Conservation (phyloP, 2,797 vertebrate genomes). For the Neostethus bicornis region DNA sequence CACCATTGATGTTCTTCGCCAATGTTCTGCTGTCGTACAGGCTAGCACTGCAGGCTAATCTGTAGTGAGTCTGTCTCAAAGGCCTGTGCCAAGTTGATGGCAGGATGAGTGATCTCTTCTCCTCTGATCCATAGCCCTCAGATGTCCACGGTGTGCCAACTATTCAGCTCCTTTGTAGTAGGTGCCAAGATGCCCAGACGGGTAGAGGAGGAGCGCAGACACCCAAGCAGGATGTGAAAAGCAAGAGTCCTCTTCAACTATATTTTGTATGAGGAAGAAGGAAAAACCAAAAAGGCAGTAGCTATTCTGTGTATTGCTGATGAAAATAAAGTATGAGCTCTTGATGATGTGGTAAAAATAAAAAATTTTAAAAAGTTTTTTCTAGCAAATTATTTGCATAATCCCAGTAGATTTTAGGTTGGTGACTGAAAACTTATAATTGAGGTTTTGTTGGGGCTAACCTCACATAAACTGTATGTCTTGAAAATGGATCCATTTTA, state of each 20-base stretch:
- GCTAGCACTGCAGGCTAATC: conserved; percentile 80
- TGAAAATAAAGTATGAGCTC: conserved; percentile 7
- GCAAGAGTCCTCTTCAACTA: conserved; percentile 45
- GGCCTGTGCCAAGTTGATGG: conserved; percentile 69
- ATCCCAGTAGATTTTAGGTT: background rate
- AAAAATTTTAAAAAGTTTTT: background rate
- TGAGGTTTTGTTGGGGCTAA: too few species aligned
- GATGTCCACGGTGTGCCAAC: conserved; percentile 68
- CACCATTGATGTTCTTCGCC: conserved; percentile 70
- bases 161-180: conserved; percentile 73
- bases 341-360: background rate
- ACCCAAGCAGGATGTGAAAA: conserved; percentile 60
- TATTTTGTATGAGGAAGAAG: conserved; percentile 32
- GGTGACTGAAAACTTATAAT: too few species aligned
- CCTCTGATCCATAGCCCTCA: conserved; percentile 70
- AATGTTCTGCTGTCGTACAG: conserved; percentile 68
- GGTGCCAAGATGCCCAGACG: conserved; percentile 74
- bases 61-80: conserved; percentile 71
- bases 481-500: too few species aligned
- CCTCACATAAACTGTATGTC: too few species aligned
- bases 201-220: conserved; percentile 65
- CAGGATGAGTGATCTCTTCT: conserved; percentile 75
- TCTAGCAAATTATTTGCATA: background rate
- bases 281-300: conserved; percentile 44
- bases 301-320: conserved; percentile 23